These are phyloP conservation scores for Sitta carolinensis DNA, from an alignment of 2,797 vertebrate genomes.

Conservation along the genomic window DNA sequence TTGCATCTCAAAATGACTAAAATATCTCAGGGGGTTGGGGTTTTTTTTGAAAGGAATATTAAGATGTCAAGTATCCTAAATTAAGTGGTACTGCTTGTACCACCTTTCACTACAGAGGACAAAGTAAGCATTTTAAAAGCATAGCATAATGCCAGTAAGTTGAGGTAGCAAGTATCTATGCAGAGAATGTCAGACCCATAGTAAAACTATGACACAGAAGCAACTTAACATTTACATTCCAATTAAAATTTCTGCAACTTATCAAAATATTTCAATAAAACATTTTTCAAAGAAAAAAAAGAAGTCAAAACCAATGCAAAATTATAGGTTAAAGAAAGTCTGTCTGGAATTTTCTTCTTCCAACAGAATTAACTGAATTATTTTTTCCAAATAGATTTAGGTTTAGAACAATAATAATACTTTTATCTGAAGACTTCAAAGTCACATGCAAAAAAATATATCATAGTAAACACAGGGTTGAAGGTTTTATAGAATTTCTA, in stretches of 20 bases:
- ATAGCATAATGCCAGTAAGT: neutral
- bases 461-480: conserved; percentile 56
- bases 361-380: neutral
- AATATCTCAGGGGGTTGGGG: neutral
- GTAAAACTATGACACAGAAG: neutral
- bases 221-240: neutral
- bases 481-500: conserved; percentile 64
- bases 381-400: conserved; percentile 20
- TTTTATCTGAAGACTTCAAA: conserved; percentile 71
- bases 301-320: neutral
- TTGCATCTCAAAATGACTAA: neutral
- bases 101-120: neutral
- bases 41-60: neutral
- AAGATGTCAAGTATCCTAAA: neutral
- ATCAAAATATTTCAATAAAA: conserved; percentile 26
- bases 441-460: conserved; percentile 50
- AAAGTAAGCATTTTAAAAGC: neutral
- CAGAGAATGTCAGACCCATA: neutral
- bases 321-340: neutral
- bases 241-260: conserved; percentile 26
- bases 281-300: neutral
- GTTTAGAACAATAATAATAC: conserved; percentile 66
- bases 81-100: neutral
- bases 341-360: conserved; percentile 10
- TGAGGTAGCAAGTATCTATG: neutral